Evolutionary conservation across 2,113 vertebrate genomes (phyloP).

Genomic region (Elachura formosa): DNA sequence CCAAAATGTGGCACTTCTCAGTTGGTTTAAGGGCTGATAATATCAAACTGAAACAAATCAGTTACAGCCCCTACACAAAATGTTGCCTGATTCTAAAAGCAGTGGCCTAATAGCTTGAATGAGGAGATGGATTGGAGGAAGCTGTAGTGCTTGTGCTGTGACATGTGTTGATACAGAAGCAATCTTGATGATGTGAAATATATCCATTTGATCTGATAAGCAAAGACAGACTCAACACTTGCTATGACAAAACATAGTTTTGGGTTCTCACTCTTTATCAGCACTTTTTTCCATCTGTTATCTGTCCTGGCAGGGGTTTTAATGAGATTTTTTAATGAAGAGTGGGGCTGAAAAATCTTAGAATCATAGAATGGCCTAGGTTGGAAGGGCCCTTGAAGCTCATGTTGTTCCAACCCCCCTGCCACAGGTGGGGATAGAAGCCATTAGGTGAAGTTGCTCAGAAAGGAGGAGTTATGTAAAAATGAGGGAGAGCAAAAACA

Average conservation of each 20-base stretch:
- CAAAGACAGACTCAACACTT: neutral
- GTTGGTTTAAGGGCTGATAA: neutral
- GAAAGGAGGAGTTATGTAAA: neutral
- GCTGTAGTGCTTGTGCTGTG: neutral
- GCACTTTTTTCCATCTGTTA: neutral
- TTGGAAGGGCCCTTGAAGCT: neutral
- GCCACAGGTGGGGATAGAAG: neutral
- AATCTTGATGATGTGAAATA: neutral
- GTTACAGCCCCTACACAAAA: neutral
- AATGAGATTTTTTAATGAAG: neutral
- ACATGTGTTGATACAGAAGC: neutral
- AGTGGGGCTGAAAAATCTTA: neutral
- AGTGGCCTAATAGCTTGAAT: neutral
- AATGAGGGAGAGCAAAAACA: neutral
- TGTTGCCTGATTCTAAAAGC: neutral
- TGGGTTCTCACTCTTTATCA: neutral
- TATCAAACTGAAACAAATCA: neutral
- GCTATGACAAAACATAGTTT: neutral
- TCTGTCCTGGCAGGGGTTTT: neutral
- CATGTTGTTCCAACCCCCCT: neutral
- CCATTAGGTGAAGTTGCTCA: neutral
- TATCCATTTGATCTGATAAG: neutral
- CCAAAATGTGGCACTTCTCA: neutral
- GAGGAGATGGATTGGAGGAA: neutral
- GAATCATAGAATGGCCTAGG: neutral